Percentiles rank a stretch among this genome's conserved stretches.
These are phyloP conservation scores for Axis porcinus DNA, from an alignment of 2,113 vertebrate species.

Conservation along the genomic window DNA sequence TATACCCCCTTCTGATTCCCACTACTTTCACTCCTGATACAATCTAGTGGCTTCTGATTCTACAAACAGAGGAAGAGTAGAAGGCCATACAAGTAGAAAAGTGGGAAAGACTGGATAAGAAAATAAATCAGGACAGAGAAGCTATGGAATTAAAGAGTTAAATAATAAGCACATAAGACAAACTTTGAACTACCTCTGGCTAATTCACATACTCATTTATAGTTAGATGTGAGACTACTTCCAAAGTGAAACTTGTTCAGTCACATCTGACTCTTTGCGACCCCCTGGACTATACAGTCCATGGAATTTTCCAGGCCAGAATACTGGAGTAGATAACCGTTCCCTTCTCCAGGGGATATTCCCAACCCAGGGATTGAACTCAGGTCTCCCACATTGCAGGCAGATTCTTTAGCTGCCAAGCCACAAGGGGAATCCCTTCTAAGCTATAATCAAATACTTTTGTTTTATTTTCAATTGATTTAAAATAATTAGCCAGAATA, in stretches of 20 bases:
- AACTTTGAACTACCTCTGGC: not conserved
- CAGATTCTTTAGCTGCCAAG: not conserved
- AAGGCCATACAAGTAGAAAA: not conserved
- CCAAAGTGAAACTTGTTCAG: not conserved
- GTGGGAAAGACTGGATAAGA: not conserved
- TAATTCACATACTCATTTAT: not conserved
- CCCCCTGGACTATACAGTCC: not conserved
- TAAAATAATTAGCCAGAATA: not conserved
- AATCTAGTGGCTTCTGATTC: not conserved
- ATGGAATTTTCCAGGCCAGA: not conserved
- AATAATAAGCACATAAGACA: not conserved
- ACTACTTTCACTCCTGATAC: not conserved
- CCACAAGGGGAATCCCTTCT: not conserved
- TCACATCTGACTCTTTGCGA: not conserved
- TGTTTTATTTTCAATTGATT: not conserved
- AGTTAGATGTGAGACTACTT: not conserved
- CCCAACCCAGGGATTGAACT: not conserved
- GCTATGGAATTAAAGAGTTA: not conserved
- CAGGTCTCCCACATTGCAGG: not conserved
- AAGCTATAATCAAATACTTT: not conserved
- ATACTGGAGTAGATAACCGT: not conserved
- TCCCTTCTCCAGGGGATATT: not conserved
- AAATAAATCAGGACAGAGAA: not conserved
- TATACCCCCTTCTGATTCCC: not conserved
- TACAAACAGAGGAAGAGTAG: not conserved